Conservation (phyloP, 2,888 invertebrate species). For the Schizotus pectinicornis region DNA sequence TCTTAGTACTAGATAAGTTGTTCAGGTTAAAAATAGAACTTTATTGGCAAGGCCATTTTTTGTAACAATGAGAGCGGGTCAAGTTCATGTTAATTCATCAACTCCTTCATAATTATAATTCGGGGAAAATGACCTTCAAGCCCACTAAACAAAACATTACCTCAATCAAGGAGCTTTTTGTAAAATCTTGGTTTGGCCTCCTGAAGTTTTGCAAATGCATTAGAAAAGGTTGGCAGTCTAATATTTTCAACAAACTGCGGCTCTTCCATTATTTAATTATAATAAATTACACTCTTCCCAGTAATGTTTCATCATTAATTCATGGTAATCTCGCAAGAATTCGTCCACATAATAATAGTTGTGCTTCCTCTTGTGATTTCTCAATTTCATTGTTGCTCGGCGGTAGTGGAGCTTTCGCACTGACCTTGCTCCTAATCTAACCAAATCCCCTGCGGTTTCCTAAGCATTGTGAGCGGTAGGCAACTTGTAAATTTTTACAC, state of each 20-base stretch:
- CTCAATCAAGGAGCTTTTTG: too few relatives aligned
- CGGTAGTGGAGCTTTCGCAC: too few relatives aligned
- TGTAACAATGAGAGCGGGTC: slow-evolving; percentile 16
- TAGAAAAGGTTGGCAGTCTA: too few relatives aligned
- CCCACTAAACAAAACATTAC: too few relatives aligned
- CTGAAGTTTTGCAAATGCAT: too few relatives aligned
- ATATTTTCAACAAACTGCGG: too few relatives aligned
- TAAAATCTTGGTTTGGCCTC: too few relatives aligned
- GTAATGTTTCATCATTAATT: neutral
- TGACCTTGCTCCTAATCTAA: slow-evolving; percentile 15
- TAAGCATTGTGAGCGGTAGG: slow-evolving; percentile 8
- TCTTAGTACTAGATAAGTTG: slow-evolving; percentile 21
- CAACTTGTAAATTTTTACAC: slow-evolving; percentile 26
- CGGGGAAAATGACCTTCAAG: slow-evolving; percentile 1
- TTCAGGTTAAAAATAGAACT: slow-evolving; percentile 21
- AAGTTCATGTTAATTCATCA: slow-evolving; percentile 28
- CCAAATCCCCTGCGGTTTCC: slow-evolving; percentile 23
- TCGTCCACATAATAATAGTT: neutral
- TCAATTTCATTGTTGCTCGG: slow-evolving; percentile 7
- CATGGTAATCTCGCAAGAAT: slow-evolving; percentile 3
- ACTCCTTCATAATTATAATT: slow-evolving; percentile 12
- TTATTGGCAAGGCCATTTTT: slow-evolving; percentile 19
- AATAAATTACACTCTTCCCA: too few relatives aligned
- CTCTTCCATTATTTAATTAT: too few relatives aligned
- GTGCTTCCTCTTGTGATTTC: slow-evolving; percentile 4